Base-by-base conservation (phyloP, 2,888 invertebrate species). In the Piscicola geometra region DNA sequence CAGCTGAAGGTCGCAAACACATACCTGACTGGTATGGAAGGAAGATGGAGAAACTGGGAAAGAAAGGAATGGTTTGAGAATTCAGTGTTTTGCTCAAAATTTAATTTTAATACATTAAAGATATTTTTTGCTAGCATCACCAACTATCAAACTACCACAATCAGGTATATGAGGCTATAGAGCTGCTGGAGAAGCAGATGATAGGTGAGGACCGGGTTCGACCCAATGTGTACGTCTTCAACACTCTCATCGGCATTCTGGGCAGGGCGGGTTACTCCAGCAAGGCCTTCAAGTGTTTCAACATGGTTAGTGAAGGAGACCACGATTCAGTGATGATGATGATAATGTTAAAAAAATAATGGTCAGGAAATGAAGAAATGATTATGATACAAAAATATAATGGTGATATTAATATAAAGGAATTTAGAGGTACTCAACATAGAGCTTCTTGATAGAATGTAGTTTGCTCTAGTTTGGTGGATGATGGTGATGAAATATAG, bases 191-290 rank as follows among this genome's bases (percentile, higher is more conserved):
- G 83, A 86, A 89, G n/a, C 88, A 88, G 83, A 91, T 93, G 90
- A 82, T 91, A 84, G 79, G 82, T 76, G 88, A 90, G 81, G 93
- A 94, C 83, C 88, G 89, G 80, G 91, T 91, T 0, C 90, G 90
- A 83, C 94, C 94, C 0, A 90, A 89, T 52, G 74, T 88, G 79
- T 92, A 92, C 83, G 90, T 92, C 81, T 95, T 90, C 83, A 91
- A 91, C 83, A 87, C 93, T 75, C 85, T 96, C n/a, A 90, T 97
- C 77, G 90, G 90, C 77, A 92, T 90, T 12, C 92, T 92, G 85
- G 94, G 92, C 1, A 87, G 90, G 81, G 90, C 90, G 0, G 96
- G 96, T 0, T 92, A 93, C 82, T 89, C 93, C 0, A 90, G 91
- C 81, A 93, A 92, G 86, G 93, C 93, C 0, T 94, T 94, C 83